Percentiles rank a stretch among this genome's conserved stretches.
phyloP scores from a whole-genome alignment of 1,140 invertebrate genomes.

The Magallana ariakensis region DNA sequence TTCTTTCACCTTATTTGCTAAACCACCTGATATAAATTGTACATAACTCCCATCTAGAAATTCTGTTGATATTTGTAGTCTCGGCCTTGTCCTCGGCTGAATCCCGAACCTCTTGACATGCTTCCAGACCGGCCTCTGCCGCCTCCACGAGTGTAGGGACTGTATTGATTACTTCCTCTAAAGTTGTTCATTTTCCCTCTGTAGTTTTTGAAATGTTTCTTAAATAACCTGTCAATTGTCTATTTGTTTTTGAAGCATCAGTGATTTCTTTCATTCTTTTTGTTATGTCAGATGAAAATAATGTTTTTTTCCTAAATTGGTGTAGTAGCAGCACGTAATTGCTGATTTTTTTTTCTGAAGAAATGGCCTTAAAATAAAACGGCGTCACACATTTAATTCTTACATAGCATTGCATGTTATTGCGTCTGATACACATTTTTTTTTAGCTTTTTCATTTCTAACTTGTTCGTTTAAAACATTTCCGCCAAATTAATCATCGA shows the following conservation, averaged over 20 bases:
- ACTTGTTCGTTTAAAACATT: slow-evolving; percentile 10
- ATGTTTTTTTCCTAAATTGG: neutral
- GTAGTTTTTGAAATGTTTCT: neutral
- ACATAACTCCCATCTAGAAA: neutral
- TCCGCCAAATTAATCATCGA: slow-evolving; percentile 22
- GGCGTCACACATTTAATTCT: neutral
- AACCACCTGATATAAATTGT: neutral
- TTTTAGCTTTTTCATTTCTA: slow-evolving; percentile 22
- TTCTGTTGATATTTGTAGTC: neutral
- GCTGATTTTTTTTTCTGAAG: neutral
- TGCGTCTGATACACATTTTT: neutral
- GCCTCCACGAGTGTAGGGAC: neutral
- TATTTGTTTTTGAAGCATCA: slow-evolving; percentile 38
- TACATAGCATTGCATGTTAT: slow-evolving; percentile 38
- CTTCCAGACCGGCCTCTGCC: neutral
- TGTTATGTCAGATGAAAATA: slow-evolving; percentile 6
- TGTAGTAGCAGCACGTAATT: neutral
- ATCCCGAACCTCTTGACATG: neutral
- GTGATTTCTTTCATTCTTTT: slow-evolving; percentile 40
- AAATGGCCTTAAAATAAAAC: neutral
- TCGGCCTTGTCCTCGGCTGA: neutral
- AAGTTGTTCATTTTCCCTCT: slow-evolving; percentile 40
- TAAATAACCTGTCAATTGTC: neutral
- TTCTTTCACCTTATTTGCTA: neutral
- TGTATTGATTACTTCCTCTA: neutral